Base-by-base conservation (phyloP, 2,888 invertebrate genomes). In the Spisula subtruncata region DNA sequence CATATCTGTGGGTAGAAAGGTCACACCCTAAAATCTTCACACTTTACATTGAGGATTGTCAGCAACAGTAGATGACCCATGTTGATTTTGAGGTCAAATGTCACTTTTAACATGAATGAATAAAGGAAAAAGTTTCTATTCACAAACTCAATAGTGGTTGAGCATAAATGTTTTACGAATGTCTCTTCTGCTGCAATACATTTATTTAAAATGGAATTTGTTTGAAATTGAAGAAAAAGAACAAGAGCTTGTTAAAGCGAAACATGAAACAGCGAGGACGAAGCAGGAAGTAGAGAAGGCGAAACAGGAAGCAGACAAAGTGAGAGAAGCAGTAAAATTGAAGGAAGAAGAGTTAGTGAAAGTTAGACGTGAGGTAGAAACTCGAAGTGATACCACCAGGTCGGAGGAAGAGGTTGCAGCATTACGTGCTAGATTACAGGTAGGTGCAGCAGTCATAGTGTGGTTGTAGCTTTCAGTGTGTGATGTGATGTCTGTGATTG, bases 401-500 rank as follows among this genome's bases (percentile, higher is more conserved):
- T 35, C 41, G 35, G 14, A 16, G 20, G 81, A 46, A 51, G 81
- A 81, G 20, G 66, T 89, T 8, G 71, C 84, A n/a, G 71, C 84
- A 8, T 56, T 90, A 18, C 89, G 79, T 54, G 83, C 90, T 6
- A 90, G 90, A 85, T 51, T 92, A 81, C 89, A 88, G 92, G 92
- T 92, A 85, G 20, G 79, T 48, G 5, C n/a, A n/a, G 0, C 18
- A 20, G 25, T 46, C 20, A 51, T n/a, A 2, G 81, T 18, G 75
- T 75, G 75, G 18, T n/a, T n/a, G n/a, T 32, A 41, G 75, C 75
- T 35, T 75, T 32, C 4, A 5, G 32, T 75, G 29, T 75, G 75
- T 75, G 35, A 35, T 35, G 75, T 75, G 14, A 18, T 25, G 32
- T 75, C 35, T 75, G 75, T 75, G 32, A 75, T 75, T n/a, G 0